Evolutionary conservation across 2,113 vertebrate species (phyloP).

Genomic region (Pavo muticus): DNA sequence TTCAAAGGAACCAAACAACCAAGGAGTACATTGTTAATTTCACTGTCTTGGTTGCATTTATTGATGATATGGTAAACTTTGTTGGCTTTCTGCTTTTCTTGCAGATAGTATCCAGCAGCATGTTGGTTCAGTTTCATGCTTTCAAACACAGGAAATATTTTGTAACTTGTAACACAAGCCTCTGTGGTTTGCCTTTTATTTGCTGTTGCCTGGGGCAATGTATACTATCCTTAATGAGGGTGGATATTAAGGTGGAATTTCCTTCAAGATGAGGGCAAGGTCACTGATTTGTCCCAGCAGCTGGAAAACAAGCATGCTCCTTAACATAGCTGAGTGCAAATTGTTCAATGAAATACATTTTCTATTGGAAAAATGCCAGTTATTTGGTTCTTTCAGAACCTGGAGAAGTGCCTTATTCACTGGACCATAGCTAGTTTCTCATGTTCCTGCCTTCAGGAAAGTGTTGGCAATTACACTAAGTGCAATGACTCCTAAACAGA

Average conservation of each 20-base stretch:
- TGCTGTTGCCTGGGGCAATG: background rate
- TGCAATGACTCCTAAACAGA: background rate
- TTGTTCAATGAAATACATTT: background rate
- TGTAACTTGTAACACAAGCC: background rate
- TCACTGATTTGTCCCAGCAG: background rate
- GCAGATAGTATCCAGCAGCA: background rate
- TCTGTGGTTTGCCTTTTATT: background rate
- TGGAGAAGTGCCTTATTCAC: background rate
- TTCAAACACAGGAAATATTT: background rate
- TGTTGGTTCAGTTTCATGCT: background rate
- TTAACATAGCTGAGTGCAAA: background rate
- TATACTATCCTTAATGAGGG: background rate
- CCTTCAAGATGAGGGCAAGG: background rate
- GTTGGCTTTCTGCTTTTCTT: fast-evolving
- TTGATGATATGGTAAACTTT: fast-evolving
- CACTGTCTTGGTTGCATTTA: background rate
- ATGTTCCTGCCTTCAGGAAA: background rate
- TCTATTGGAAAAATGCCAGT: background rate
- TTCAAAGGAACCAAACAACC: background rate
- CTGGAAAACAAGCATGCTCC: background rate
- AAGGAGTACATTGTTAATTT: background rate
- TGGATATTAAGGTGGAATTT: background rate
- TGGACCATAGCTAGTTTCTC: background rate
- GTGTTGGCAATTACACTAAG: background rate
- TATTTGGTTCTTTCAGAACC: background rate